Percentiles rank a stretch among this genome's conserved stretches.
Evolutionary conservation across 2,797 vertebrate genomes (phyloP).

Genomic region (Gephyroberyx darwinii): DNA sequence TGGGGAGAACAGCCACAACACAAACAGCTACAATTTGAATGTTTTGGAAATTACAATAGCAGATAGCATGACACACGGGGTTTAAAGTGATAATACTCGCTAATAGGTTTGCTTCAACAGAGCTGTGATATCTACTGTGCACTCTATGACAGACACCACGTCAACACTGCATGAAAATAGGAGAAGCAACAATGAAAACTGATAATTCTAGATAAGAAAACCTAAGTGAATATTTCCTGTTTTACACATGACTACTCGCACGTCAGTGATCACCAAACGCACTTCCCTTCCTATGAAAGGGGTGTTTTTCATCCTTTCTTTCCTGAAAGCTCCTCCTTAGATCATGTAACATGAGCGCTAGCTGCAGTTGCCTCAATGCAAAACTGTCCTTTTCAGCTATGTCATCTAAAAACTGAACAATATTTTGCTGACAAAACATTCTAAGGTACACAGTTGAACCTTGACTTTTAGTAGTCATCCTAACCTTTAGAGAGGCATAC

Average conservation of each 20-base stretch:
- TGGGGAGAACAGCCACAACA: constrained; percentile 61
- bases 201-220: constrained; percentile 2
- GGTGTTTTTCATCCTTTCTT: constrained; percentile 13
- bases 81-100: no score
- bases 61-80: background rate
- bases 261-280: background rate
- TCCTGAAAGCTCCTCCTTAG: constrained; percentile 30
- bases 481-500: background rate
- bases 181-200: background rate
- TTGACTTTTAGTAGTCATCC: background rate
- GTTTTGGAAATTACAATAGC: background rate
- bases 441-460: background rate
- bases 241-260: background rate
- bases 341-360: constrained; percentile 55
- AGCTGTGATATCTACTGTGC: background rate
- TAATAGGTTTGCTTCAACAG: background rate
- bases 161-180: background rate
- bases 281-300: background rate
- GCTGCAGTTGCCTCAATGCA: constrained; percentile 34
- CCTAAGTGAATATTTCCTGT: constrained; percentile 33
- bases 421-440: constrained; percentile 27
- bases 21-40: background rate
- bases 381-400: constrained; percentile 33
- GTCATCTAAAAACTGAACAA: constrained; percentile 54
- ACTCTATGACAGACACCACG: background rate